These are phyloP conservation scores for Thryonomys swinderianus DNA, from an alignment of 2,113 vertebrate genomes.

Conservation along the genomic window DNA sequence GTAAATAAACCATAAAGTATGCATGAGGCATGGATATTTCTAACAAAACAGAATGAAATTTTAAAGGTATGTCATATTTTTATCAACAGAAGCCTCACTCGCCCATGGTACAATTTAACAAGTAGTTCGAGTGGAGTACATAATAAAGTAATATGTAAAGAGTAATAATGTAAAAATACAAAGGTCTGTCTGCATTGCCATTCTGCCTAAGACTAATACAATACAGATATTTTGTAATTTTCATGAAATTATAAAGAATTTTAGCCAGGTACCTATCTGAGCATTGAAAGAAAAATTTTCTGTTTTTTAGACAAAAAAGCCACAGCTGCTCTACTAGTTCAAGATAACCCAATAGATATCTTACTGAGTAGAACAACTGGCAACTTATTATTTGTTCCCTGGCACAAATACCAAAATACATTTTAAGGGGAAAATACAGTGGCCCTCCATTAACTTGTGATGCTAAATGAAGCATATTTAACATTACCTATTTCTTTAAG, in stretches of 20 bases:
- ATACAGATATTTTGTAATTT: conserved; percentile 15
- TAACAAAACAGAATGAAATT: conserved; percentile 37
- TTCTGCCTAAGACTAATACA: conserved; percentile 17
- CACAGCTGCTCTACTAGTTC: not conserved
- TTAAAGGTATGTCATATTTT: conserved; percentile 14
- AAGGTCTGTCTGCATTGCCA: not conserved
- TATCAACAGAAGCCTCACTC: not conserved
- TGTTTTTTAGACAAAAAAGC: not conserved
- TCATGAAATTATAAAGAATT: conserved; percentile 5
- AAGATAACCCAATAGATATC: not conserved
- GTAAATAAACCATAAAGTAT: not conserved
- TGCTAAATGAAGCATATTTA: conserved; percentile 16
- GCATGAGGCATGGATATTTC: not conserved
- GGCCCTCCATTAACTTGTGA: conserved; percentile 6
- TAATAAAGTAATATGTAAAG: too few species aligned
- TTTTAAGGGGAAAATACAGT: conserved; percentile 36
- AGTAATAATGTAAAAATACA: conserved; percentile 36
- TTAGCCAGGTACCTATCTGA: conserved; percentile 9
- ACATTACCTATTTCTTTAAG: conserved; percentile 34
- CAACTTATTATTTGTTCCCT: not conserved
- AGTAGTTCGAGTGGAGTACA: not conserved
- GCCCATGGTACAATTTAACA: not conserved
- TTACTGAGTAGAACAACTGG: not conserved
- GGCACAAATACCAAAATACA: conserved; percentile 37
- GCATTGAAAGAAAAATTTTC: not conserved